Base-by-base conservation (phyloP, 92 coral and sea anemone species). In the Phenganax marumi region DNA sequence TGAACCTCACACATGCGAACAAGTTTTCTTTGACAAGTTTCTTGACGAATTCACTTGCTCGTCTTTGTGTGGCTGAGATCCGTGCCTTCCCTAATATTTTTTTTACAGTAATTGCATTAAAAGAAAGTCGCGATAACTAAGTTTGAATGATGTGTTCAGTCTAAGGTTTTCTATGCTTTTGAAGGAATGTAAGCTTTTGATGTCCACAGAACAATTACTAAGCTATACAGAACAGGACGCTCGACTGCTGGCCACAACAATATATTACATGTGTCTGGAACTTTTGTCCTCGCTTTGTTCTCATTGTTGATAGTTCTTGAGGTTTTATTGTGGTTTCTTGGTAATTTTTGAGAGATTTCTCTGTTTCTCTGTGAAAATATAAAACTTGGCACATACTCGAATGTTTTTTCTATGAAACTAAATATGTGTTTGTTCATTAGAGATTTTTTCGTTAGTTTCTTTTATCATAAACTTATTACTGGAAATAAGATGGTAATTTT, bases 251-350 rank as follows among this genome's bases (percentile, higher is more conserved):
- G 12, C 72, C 72, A 66, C 72, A 66, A 62, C 13, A 25, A 66
- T 66, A 10, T 66, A 4, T 7, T 18, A 66, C 72, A 48, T 66
- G 72, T 33, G 26, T 23, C 43, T 18, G 43, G 43, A 66, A 49
- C 72, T 66, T 66, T 66, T 66, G 43, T 8, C 12, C 49, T 66
- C 18, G 72, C 72, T 19, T 64, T 33, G 2, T 19, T 21, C 48
- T 33, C 8, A 11, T 25, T 66, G 72, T 33, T 66, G 72, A 7
- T 33, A 9, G 4, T 5, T 33, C 16, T 17, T 66, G 72, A 25
- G 72, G 72, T 66, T 66, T 66, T n/a, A n/a, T 33, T 25, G 72
- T 14, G 72, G 72, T 66, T 11, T 10, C 49, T 66, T 25, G 72
- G 72, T 22, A 66, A 66, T 66, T 66, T 25, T 10, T 17, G 16